A percentile compares a stretch with the other conserved stretches of the same genome.
Conservation (phyloP, 2,888 invertebrate genomes). For the Sminthurinus aureus region DNA sequence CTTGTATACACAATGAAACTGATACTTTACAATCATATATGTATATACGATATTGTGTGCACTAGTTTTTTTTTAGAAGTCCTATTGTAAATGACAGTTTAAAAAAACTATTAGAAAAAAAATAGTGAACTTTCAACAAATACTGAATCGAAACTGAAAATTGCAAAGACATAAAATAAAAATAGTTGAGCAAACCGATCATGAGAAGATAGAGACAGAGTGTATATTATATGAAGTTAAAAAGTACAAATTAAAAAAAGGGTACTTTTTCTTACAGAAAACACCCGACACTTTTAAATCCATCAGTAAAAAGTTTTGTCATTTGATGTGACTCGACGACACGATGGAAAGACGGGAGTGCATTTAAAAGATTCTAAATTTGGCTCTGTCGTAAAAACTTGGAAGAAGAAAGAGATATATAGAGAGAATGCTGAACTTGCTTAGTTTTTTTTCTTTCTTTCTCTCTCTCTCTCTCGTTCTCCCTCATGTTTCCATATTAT, state of each 20-base stretch:
- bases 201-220: not conserved
- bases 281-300: conserved; percentile 24
- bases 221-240: conserved; percentile 1
- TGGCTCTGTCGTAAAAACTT: conserved; percentile 28
- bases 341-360: conserved; percentile 24
- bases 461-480: conserved; percentile 1
- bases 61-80: no score
- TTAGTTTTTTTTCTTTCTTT: not conserved
- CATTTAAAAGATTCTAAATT: conserved; percentile 29
- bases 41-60: no score
- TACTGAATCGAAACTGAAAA: not conserved
- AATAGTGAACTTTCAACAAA: not conserved
- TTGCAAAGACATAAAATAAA: conserved; percentile 13
- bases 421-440: conserved; percentile 27
- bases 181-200: conserved; percentile 10
- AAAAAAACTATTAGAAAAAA: not conserved
- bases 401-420: not conserved
- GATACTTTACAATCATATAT: no score
- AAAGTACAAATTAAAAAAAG: not conserved
- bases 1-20: no score
- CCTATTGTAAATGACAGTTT: no score
- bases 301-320: conserved; percentile 31
- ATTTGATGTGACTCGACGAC: conserved; percentile 16
- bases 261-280: conserved; percentile 7
- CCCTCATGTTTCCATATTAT: not conserved